Conservation (phyloP, 53 echinoderm and acorn worm genomes). For the Stichopus horrens region DNA sequence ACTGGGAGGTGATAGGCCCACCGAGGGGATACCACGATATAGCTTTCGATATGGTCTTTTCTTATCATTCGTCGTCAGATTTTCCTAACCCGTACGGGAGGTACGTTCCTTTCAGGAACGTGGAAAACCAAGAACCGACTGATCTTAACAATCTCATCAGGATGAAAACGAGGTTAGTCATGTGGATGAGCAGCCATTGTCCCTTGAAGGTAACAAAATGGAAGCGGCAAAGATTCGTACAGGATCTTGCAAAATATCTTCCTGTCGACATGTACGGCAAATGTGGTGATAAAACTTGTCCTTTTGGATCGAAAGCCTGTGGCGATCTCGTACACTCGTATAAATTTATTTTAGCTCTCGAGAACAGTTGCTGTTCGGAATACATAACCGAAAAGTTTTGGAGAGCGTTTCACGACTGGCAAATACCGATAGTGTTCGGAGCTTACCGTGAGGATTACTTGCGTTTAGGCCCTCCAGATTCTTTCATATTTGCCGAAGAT, state of each 20-base stretch:
- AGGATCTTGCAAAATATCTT: neutral
- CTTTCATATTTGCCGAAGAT: neutral
- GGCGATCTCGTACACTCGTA: neutral
- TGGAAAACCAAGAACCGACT: too few species aligned
- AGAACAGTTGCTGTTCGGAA: constrained; percentile 4
- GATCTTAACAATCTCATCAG: too few species aligned
- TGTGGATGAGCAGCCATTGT: constrained; percentile 1
- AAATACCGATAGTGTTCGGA: neutral
- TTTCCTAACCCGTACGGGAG: too few species aligned
- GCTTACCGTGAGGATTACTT: neutral
- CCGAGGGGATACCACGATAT: too few species aligned
- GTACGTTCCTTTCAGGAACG: too few species aligned
- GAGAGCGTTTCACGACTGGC: neutral
- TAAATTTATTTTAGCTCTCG: neutral
- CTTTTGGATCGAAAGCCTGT: neutral
- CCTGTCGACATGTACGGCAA: neutral
- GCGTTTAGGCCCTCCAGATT: neutral
- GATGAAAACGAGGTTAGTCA: neutral
- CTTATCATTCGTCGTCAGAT: too few species aligned
- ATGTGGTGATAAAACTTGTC: neutral
- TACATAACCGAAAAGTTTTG: constrained; percentile 12
- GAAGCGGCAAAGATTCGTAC: neutral
- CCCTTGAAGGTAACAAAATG: neutral
- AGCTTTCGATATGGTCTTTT: too few species aligned
- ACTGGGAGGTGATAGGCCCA: too few species aligned